These are phyloP conservation scores for Phainopepla nitens DNA, from an alignment of 2,113 vertebrate genomes.

Conservation along the genomic window DNA sequence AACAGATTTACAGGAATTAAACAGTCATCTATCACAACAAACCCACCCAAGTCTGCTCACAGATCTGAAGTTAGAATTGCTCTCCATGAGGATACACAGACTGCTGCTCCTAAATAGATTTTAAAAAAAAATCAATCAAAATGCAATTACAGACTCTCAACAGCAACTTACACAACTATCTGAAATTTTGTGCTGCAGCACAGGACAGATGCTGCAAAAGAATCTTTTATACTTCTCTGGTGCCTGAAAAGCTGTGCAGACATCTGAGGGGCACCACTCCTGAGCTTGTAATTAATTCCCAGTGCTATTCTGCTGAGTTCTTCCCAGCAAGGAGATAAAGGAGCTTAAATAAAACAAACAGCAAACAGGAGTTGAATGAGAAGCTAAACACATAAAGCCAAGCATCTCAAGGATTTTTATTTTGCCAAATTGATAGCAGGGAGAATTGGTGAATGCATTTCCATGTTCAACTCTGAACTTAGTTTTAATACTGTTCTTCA, in stretches of 20 bases:
- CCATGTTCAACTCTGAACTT: neutral
- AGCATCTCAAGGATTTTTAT: neutral
- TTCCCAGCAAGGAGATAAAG: neutral
- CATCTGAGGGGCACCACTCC: neutral
- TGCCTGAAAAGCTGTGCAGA: neutral
- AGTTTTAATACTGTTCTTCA: neutral
- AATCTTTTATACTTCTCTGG: neutral
- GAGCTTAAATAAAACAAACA: constrained; percentile 1
- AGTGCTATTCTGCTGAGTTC: neutral
- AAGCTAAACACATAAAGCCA: neutral
- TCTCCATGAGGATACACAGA: neutral
- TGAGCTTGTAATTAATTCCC: neutral
- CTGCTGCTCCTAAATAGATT: neutral
- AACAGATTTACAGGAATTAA: neutral
- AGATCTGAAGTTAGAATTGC: neutral
- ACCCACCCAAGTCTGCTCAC: neutral
- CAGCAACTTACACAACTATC: neutral
- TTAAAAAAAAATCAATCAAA: neutral
- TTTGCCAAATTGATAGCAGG: neutral
- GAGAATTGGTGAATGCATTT: neutral
- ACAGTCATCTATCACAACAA: neutral
- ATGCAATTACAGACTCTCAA: neutral
- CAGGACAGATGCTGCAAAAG: neutral
- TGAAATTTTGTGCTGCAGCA: neutral
- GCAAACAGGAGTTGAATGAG: neutral